Evolutionary conservation across 2,113 vertebrate genomes (phyloP), one percentile per base, ranked within the genome.

Genomic region (Odocoileus virginianus): DNA sequence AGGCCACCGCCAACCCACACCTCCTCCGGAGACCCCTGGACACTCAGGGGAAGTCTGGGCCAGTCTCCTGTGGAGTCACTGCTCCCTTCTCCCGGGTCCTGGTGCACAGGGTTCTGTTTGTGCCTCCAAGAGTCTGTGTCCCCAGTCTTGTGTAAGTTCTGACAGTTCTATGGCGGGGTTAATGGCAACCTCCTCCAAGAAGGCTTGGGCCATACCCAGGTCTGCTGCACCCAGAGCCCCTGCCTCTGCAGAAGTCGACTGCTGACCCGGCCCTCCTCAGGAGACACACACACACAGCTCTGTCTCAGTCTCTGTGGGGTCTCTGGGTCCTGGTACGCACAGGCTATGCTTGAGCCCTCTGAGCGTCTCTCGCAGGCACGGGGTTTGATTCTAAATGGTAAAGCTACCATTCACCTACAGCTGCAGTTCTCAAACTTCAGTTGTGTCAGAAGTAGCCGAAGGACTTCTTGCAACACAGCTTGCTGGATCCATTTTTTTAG

Each of bases 231-330:
- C 10, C 67, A 23, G 67, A 0, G 19, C n/a, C 67, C 19, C 67
- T 23, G 64, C 9, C 17, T 5, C n/a, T 71, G n/a, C 19, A 0
- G n/a, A 5, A 71, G 67, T 2, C 67, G n/a, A 3, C n/a, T 40
- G 67, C 67, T 13, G n/a, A 23, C n/a, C n/a, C 2, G 0, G 0
- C 5, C n/a, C n/a, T 40, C n/a, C 67, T 40, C n/a, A 6, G 67
- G n/a, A 23, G 67, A 71, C n/a, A 12, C n/a, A 40, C 9, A 23
- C 2, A 23, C 2, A 4, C 67, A 40, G 67, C 1, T 40, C 67
- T 40, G 19, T 2, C n/a, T 71, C n/a, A 1, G 67, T 1, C 67
- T 71, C 67, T 40, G 67, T 6, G 10, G n/a, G 67, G 5, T 12
- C n/a, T 71, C 67, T 40, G 67, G n/a, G n/a, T 71, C 67, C 67